These are phyloP conservation scores for Sarcophaga rosellei DNA, from an alignment of 2,888 invertebrate genomes.

Conservation along the genomic window DNA sequence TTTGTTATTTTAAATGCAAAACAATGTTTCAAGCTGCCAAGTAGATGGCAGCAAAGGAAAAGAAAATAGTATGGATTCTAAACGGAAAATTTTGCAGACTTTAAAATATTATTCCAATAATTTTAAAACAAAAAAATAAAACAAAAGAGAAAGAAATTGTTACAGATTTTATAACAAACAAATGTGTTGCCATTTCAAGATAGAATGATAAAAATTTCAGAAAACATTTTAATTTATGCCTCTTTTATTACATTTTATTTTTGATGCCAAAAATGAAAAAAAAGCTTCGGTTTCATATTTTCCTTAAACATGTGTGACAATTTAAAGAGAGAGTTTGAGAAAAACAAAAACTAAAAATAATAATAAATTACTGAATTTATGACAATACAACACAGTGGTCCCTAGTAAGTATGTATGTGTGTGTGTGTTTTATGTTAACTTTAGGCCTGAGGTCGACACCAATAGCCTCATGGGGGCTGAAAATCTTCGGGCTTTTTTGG, in stretches of 20 bases:
- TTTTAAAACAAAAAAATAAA: neutral
- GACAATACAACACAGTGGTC: neutral
- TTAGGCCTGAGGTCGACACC: too few species aligned
- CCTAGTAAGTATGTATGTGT: too few species aligned
- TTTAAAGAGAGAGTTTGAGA: neutral
- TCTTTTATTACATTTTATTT: neutral
- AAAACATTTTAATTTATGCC: slow-evolving; percentile 40
- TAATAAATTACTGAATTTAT: neutral
- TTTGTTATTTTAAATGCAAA: slow-evolving; percentile 58
- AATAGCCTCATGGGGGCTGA: too few species aligned
- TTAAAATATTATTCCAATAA: neutral
- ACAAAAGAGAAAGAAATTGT: neutral
- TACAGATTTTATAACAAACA: slow-evolving; percentile 33
- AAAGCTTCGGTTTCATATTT: neutral
- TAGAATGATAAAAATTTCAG: slow-evolving; percentile 1
- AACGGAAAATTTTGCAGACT: slow-evolving; percentile 18
- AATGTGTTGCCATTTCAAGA: slow-evolving; percentile 50
- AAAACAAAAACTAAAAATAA: neutral
- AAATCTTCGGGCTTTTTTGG: too few species aligned
- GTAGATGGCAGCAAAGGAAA: neutral
- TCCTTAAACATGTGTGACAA: slow-evolving; percentile 29
- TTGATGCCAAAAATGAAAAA: neutral
- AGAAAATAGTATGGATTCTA: neutral
- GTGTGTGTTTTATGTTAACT: too few species aligned
- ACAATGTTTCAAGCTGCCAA: slow-evolving; percentile 42